Percentiles rank a stretch among this genome's conserved stretches.
These are phyloP conservation scores for Ia io DNA, from an alignment of 2,113 vertebrate species.

Conservation along the genomic window DNA sequence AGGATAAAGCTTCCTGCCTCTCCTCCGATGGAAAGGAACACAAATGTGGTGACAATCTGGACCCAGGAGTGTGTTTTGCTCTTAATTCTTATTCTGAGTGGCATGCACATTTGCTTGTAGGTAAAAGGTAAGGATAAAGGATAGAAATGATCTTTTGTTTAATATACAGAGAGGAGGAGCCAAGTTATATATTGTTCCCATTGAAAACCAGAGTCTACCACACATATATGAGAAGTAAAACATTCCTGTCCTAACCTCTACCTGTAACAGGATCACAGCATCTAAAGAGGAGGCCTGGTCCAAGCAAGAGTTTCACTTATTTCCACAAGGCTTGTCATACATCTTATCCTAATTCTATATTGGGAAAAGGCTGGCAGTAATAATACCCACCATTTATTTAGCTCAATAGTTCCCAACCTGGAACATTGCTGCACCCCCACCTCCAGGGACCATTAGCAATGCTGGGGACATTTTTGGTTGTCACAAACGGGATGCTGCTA, in stretches of 20 bases:
- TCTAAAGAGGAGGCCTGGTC: not conserved
- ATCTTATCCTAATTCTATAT: not conserved
- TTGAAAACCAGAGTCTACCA: not conserved
- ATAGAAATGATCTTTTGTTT: not conserved
- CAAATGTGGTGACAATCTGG: not conserved
- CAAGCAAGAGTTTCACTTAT: not conserved
- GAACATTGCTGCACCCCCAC: not conserved
- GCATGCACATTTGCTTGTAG: not conserved
- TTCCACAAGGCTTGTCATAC: not conserved
- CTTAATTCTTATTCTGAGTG: not conserved
- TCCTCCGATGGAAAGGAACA: not conserved
- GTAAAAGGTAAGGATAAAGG: not conserved
- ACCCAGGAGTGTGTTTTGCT: not conserved
- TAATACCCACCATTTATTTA: not conserved
- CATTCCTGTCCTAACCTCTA: not conserved
- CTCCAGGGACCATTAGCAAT: not conserved
- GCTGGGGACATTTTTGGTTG: not conserved
- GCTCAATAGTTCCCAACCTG: not conserved
- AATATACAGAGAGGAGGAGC: not conserved
- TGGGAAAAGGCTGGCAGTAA: not conserved
- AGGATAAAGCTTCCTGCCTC: not conserved
- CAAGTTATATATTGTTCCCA: not conserved
- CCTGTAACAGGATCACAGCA: not conserved
- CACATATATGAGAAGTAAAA: not conserved
- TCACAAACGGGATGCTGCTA: not conserved